These are phyloP conservation scores for Cephonodes hylas DNA, from an alignment of 2,888 invertebrate species.

Conservation along the genomic window DNA sequence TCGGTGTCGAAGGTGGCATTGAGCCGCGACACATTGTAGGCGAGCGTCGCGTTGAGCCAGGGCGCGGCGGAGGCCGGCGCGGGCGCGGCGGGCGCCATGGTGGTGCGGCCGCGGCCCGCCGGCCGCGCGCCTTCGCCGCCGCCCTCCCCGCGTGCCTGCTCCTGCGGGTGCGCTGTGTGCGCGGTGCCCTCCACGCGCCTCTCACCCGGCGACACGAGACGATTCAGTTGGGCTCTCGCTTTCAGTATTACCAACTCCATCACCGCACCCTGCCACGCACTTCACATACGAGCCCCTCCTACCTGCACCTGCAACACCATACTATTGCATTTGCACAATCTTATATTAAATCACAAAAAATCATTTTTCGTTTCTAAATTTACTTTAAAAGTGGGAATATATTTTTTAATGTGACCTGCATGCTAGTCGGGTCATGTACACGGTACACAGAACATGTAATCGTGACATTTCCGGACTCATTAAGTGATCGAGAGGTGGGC, in stretches of 20 bases:
- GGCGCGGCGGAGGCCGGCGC: constrained; percentile 69
- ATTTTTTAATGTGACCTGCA: not conserved
- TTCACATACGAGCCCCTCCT: constrained; percentile 48
- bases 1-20: constrained; percentile 79
- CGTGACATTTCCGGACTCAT: constrained; percentile 43
- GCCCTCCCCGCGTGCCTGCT: constrained; percentile 31
- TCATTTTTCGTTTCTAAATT: no score
- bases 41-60: constrained; percentile 79
- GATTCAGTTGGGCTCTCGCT: constrained; percentile 82
- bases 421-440: not conserved
- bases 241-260: constrained; percentile 83
- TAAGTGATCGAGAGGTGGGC: constrained; percentile 32
- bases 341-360: no score
- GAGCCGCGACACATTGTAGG: constrained; percentile 76
- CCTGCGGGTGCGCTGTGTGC: constrained; percentile 35
- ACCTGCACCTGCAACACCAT: constrained; percentile 31
- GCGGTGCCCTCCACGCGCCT: constrained; percentile 45
- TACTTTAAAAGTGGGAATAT: no score
- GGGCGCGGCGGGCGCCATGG: constrained; percentile 72
- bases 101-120: constrained; percentile 58
- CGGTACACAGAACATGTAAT: constrained; percentile 35
- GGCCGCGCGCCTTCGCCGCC: constrained; percentile 45
- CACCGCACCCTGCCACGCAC: constrained; percentile 67
- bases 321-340: no score
- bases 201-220: constrained; percentile 76